Evolutionary conservation across 2,113 vertebrate genomes (phyloP).

Genomic region (Boleophthalmus pectinirostris): DNA sequence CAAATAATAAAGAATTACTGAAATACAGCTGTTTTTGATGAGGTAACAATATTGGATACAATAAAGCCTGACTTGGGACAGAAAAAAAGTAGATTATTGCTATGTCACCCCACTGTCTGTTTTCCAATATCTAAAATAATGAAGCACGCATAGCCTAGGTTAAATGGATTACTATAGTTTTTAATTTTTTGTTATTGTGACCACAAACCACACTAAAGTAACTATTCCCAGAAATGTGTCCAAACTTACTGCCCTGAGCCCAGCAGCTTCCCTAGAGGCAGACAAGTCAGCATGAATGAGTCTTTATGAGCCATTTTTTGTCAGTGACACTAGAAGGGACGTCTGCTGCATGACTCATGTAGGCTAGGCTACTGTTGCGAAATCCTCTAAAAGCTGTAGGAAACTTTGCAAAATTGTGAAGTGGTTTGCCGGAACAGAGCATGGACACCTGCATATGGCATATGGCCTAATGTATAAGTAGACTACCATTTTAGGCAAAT

Average conservation of each 20-base stretch:
- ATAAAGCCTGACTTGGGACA: neutral
- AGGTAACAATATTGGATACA: neutral
- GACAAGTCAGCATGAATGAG: constrained; percentile 54
- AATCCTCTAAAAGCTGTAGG: constrained; percentile 44
- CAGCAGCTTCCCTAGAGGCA: constrained; percentile 2
- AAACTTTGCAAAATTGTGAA: constrained; percentile 45
- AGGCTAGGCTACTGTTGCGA: constrained; percentile 51
- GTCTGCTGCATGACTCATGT: constrained; percentile 66
- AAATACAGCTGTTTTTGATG: too few relatives aligned
- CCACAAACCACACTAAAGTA: neutral
- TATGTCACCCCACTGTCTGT: neutral
- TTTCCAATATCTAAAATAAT: neutral
- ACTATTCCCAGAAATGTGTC: neutral
- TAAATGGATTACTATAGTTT: too few relatives aligned
- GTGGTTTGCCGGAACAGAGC: neutral
- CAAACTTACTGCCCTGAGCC: neutral
- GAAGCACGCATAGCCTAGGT: too few relatives aligned
- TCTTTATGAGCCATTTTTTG: constrained; percentile 49
- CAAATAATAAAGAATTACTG: too few relatives aligned
- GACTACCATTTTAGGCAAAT: neutral
- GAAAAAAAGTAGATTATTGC: too few relatives aligned
- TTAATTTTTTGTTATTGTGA: neutral
- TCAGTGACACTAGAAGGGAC: constrained; percentile 53
- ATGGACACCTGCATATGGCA: neutral
- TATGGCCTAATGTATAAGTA: neutral